A percentile compares a stretch with the other conserved stretches of the same genome.
phyloP scores from a whole-genome alignment of 2,888 invertebrate species.

The Cetonia aurata region DNA sequence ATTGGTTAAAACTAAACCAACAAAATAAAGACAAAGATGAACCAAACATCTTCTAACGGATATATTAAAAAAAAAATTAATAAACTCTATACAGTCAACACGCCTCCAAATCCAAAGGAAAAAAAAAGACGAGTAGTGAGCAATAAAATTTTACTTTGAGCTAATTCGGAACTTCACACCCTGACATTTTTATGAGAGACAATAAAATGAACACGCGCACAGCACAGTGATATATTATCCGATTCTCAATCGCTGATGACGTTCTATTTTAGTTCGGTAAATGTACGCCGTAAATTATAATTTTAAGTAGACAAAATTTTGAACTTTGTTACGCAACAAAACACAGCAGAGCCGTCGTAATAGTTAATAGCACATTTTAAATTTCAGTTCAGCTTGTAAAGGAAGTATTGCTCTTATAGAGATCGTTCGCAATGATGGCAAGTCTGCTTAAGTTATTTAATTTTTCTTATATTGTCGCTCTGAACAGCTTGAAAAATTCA shows the following conservation, averaged over 20 bases:
- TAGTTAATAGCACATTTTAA: too few species aligned
- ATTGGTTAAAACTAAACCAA: too few species aligned
- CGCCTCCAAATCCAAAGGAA: neutral
- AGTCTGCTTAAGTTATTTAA: too few species aligned
- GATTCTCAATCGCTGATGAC: constrained; percentile 31
- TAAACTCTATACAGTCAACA: neutral
- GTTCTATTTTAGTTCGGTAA: constrained; percentile 36
- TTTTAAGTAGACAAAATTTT: neutral
- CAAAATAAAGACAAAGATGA: constrained; percentile 10
- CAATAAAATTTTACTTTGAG: constrained; percentile 38
- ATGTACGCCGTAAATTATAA: constrained; percentile 25
- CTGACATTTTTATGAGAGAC: constrained; percentile 32
- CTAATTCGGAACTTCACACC: constrained; percentile 18
- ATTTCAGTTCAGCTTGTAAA: too few species aligned
- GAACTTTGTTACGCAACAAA: too few species aligned
- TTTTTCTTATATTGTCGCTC: too few species aligned
- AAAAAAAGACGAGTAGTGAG: neutral
- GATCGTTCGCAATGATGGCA: too few species aligned
- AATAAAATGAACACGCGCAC: constrained; percentile 33
- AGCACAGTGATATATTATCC: constrained; percentile 33
- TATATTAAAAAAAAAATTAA: neutral
- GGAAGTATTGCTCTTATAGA: too few species aligned
- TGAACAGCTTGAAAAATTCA: too few species aligned
- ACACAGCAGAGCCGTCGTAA: too few species aligned
- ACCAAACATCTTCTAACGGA: neutral